Evolutionary conservation across 2,888 invertebrate genomes (phyloP).

Genomic region (Drosophila niveifrons): DNA sequence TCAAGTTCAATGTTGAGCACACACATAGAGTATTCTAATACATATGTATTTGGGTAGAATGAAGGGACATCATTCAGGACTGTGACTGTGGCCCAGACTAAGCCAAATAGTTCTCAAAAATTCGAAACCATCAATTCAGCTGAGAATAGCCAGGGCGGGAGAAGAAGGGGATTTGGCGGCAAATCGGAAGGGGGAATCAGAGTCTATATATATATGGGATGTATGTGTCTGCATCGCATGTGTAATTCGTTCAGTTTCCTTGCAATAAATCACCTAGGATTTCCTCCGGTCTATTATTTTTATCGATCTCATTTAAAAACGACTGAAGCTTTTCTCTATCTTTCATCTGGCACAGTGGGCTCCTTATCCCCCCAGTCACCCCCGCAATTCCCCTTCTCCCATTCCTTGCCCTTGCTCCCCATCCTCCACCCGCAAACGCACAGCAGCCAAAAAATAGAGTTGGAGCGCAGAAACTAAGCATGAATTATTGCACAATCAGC

Average conservation of each 20-base stretch:
- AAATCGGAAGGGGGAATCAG: not conserved
- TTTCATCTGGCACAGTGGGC: constrained; percentile 57
- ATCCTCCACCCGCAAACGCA: not conserved
- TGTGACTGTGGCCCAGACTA: constrained; percentile 24
- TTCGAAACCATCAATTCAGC: constrained; percentile 61
- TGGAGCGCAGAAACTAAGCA: constrained; percentile 67
- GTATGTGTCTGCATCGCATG: constrained; percentile 49
- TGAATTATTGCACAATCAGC: constrained; percentile 80
- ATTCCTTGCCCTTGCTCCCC: constrained; percentile 1
- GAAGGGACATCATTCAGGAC: constrained; percentile 15
- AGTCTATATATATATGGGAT: not conserved
- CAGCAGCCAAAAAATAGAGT: constrained; percentile 35
- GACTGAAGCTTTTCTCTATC: constrained; percentile 69
- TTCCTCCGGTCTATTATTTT: constrained; percentile 74
- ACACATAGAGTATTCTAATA: constrained; percentile 3
- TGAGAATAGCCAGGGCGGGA: constrained; percentile 27
- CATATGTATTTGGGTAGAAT: constrained; percentile 3
- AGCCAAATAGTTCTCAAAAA: constrained; percentile 59
- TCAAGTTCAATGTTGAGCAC: constrained; percentile 49
- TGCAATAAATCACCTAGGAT: constrained; percentile 82
- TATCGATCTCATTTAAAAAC: constrained; percentile 75
- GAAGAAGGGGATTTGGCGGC: not conserved
- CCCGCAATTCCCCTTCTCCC: constrained; percentile 3
- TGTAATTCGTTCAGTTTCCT: constrained; percentile 68
- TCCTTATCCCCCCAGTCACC: constrained; percentile 28